phyloP scores from a whole-genome alignment of 2,888 invertebrate species.

The Terebella lapidaria region DNA sequence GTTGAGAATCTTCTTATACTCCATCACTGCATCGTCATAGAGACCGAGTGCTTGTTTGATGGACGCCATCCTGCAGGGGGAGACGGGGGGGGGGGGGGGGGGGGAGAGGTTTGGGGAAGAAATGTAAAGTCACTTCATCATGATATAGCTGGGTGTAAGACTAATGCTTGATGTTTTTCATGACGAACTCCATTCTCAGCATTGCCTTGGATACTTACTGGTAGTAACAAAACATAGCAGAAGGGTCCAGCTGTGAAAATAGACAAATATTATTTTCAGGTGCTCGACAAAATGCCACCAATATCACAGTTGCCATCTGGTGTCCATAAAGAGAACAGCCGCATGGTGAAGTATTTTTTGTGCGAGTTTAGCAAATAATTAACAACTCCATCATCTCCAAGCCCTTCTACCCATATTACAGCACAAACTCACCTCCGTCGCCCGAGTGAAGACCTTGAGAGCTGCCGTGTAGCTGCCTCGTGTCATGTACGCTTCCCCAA shows the following conservation, averaged over 20 bases:
- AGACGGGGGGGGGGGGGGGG: background rate
- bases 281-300: no score
- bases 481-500: slow-evolving; percentile 85
- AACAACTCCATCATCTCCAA: no score
- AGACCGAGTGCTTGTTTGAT: slow-evolving; percentile 62
- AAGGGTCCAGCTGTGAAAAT: slow-evolving; percentile 34
- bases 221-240: slow-evolving; percentile 40
- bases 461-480: slow-evolving; percentile 85
- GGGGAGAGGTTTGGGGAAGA: no score
- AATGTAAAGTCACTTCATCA: no score
- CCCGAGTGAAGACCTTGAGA: slow-evolving; percentile 78
- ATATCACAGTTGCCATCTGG: no score
- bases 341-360: no score
- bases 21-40: slow-evolving; percentile 68
- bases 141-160: no score
- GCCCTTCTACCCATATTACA: no score
- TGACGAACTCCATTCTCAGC: no score
- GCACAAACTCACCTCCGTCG: slow-evolving; percentile 64
- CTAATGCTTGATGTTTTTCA: no score
- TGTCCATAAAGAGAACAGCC: no score
- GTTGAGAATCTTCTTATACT: slow-evolving; percentile 63
- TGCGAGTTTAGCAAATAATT: no score
- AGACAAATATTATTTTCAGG: slow-evolving; percentile 3
- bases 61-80: slow-evolving; percentile 42
- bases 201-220: slow-evolving; percentile 45